A percentile compares a stretch with the other conserved stretches of the same genome.
These are phyloP conservation scores for Percina caprodes DNA, from an alignment of 2,113 vertebrate genomes.

Conservation along the genomic window DNA sequence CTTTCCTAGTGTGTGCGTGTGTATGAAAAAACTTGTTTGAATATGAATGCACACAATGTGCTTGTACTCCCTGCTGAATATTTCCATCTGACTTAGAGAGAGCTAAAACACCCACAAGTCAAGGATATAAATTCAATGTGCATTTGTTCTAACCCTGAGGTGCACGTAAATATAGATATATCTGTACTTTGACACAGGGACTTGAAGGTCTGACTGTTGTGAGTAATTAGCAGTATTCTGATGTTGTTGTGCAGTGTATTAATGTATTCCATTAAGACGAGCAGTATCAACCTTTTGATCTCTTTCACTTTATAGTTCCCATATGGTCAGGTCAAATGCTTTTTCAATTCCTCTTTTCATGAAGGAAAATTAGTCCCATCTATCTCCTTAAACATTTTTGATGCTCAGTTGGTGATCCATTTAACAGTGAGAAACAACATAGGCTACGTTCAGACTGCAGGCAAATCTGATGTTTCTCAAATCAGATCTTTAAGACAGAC, in stretches of 20 bases:
- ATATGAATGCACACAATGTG: conserved; percentile 23
- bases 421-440: neutral
- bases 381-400: neutral
- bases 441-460: too few relatives aligned
- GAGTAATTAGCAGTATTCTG: conserved; percentile 1
- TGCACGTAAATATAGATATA: neutral
- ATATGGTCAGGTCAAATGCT: neutral
- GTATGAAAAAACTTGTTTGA: neutral
- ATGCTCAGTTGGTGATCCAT: neutral
- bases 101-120: conserved; percentile 11
- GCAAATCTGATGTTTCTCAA: too few relatives aligned
- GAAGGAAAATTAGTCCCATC: neutral
- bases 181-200: neutral
- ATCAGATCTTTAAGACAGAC: too few relatives aligned
- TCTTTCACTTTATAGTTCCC: neutral
- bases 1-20: neutral
- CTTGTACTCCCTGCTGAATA: neutral
- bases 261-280: neutral
- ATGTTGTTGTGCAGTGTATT: neutral
- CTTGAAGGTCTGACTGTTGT: neutral
- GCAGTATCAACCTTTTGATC: neutral
- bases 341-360: neutral
- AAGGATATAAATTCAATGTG: neutral
- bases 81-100: conserved; percentile 15
- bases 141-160: neutral